Conservation (phyloP, 2,113 vertebrate genomes). For the Sylvietta virens region DNA sequence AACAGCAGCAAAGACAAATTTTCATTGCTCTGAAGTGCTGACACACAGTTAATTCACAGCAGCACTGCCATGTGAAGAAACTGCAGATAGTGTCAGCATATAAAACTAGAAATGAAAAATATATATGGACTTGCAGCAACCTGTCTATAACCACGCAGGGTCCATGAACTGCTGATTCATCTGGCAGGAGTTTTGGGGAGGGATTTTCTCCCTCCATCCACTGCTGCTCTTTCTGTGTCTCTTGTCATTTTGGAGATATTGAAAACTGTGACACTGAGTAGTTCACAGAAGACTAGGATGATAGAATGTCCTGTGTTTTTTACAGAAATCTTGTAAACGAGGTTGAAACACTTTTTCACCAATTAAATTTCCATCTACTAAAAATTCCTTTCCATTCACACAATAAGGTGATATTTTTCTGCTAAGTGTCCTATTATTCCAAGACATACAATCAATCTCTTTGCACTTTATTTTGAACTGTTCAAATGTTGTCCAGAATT, state of each 20-base stretch:
- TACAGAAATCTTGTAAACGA: neutral
- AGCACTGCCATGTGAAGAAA: neutral
- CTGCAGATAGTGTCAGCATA: neutral
- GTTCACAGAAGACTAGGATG: neutral
- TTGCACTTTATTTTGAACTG: neutral
- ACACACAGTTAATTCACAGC: neutral
- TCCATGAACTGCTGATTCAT: neutral
- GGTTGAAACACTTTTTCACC: neutral
- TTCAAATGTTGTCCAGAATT: neutral
- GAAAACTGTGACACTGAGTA: neutral
- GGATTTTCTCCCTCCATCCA: neutral
- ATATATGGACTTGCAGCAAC: neutral
- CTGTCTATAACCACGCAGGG: fast-evolving
- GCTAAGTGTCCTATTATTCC: neutral
- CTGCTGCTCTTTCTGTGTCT: neutral
- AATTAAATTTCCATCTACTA: neutral
- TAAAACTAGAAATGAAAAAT: neutral
- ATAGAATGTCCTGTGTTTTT: neutral
- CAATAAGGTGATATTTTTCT: neutral
- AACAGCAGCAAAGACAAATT: neutral
- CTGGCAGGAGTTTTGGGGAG: neutral
- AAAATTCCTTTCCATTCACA: neutral
- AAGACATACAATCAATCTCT: neutral
- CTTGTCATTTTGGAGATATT: neutral
- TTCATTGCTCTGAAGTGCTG: neutral